Percentiles rank a stretch among this genome's conserved stretches.
Evolutionary conservation across 2,888 invertebrate genomes (phyloP).

Genomic region (Lordiphosa andalusiaca): DNA sequence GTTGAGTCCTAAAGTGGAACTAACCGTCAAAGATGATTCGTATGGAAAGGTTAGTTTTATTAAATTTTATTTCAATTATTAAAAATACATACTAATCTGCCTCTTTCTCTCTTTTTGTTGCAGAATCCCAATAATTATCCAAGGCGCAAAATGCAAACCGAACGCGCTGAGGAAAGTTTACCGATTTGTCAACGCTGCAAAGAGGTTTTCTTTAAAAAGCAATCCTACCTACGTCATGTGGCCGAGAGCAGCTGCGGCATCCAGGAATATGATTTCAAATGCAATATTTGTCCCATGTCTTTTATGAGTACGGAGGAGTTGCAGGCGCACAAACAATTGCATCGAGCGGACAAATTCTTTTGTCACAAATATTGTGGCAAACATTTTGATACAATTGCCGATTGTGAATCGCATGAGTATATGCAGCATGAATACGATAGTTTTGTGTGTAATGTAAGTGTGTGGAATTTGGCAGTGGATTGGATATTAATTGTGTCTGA

Average conservation of each 20-base stretch:
- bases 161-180: conserved; percentile 68
- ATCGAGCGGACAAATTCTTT: conserved; percentile 71
- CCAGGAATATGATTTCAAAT: conserved; percentile 77
- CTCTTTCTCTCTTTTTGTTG: not conserved
- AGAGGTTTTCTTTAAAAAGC: conserved; percentile 77
- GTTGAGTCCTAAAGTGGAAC: conserved; percentile 61
- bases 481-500: not conserved
- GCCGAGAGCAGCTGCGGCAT: conserved; percentile 73
- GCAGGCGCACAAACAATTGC: conserved; percentile 69
- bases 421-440: conserved; percentile 74
- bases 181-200: conserved; percentile 77
- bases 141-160: conserved; percentile 73
- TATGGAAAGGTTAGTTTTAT: conserved; percentile 34
- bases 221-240: conserved; percentile 71
- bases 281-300: conserved; percentile 77
- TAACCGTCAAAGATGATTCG: conserved; percentile 55
- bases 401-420: conserved; percentile 76
- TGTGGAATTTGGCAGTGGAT: too few relatives aligned
- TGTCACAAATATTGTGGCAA: conserved; percentile 78
- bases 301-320: conserved; percentile 73
- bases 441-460: conserved; percentile 76
- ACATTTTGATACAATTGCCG: conserved; percentile 70
- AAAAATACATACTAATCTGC: not conserved
- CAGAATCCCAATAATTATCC: conserved; percentile 71
- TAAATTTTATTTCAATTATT: too few relatives aligned